Base-by-base conservation (phyloP, 1,140 invertebrate species). In the Stegodyphus mimosarum region DNA sequence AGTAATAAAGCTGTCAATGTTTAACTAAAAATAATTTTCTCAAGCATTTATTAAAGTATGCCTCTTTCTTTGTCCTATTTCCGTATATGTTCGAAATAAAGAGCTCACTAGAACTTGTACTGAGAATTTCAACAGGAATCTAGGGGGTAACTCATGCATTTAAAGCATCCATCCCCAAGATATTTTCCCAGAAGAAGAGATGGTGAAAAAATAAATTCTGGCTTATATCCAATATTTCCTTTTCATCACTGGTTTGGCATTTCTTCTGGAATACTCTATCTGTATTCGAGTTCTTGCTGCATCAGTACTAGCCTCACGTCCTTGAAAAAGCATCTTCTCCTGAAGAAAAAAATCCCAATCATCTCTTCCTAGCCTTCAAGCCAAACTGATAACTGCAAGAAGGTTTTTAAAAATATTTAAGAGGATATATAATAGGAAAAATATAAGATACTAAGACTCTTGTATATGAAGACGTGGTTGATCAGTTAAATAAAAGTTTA, bases 211-310 rank as follows among this genome's bases (percentile, higher is more conserved):
- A 79, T 79, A 71, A 55, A 79, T 79, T 70, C 67, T 81, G 79
- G 79, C 79, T 72, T 17, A 63, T 73, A 63, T 73, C 79, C 79
- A 81, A 73, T 81, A 64, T 72, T 73, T 73, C 55, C n/a, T 48
- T 73, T 81, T 66, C 69, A 48, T 73, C 15, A 11, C 10, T 7
- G 15, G 53, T 49, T 81, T 79, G 18, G 49, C n/a, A 63, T 66
- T 67, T 50, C 70, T n/a, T 70, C 18, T 48, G 51, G 49, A 51
- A 50, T 53, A 9, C 50, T 71, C 64, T 69, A 15, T 52, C 48
- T 67, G 52, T 48, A 60, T 79, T 79, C 67, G 66, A 79, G 77
- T 79, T 81, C 63, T 60, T 53, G 7, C n/a, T 73, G 17, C 48
- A 73, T 73, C 70, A 64, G 53, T 64, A 81, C 64, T 33, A 18